These are phyloP conservation scores for Caranx melampygus DNA, from an alignment of 2,113 vertebrate genomes.

Conservation along the genomic window DNA sequence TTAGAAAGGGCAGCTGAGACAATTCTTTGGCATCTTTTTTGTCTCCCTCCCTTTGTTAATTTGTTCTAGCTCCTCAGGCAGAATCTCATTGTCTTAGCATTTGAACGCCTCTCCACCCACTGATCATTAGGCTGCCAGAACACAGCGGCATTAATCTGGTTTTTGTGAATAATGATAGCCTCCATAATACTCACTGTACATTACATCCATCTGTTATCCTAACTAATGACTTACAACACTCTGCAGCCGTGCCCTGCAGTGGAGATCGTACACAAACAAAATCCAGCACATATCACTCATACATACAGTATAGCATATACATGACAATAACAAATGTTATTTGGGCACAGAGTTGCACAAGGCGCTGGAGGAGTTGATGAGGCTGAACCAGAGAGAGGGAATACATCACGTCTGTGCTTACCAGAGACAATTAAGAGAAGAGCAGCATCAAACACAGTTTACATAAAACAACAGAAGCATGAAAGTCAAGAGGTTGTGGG, in stretches of 20 bases:
- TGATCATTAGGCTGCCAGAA: constrained; percentile 58
- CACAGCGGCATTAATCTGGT: constrained; percentile 59
- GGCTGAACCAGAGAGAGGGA: constrained; percentile 50
- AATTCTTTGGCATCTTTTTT: constrained; percentile 54
- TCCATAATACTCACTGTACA: constrained; percentile 48
- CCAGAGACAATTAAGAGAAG: constrained; percentile 33
- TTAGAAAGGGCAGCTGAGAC: constrained; percentile 26
- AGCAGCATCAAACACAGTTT: constrained; percentile 21
- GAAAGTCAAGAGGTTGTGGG: constrained; percentile 14
- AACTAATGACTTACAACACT: constrained; percentile 49
- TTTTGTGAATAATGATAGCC: constrained; percentile 65
- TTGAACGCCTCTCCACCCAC: constrained; percentile 56
- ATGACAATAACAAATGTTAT: constrained; percentile 60
- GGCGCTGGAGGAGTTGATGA: constrained; percentile 54
- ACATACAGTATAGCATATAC: constrained; percentile 32
- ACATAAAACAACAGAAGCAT: constrained; percentile 32
- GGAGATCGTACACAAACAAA: constrained; percentile 25
- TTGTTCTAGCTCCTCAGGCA: constrained; percentile 62
- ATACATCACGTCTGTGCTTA: constrained; percentile 50
- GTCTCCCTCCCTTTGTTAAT: constrained; percentile 40
- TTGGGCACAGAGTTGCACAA: constrained; percentile 59
- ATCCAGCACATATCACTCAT: constrained; percentile 33
- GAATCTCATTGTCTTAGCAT: constrained; percentile 64
- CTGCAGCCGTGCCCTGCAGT: constrained; percentile 33
- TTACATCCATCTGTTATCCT: constrained; percentile 64